Percentiles rank a stretch among this genome's conserved stretches.
Evolutionary conservation across 2,888 invertebrate species (phyloP).

Genomic region (Spialia ferax): DNA sequence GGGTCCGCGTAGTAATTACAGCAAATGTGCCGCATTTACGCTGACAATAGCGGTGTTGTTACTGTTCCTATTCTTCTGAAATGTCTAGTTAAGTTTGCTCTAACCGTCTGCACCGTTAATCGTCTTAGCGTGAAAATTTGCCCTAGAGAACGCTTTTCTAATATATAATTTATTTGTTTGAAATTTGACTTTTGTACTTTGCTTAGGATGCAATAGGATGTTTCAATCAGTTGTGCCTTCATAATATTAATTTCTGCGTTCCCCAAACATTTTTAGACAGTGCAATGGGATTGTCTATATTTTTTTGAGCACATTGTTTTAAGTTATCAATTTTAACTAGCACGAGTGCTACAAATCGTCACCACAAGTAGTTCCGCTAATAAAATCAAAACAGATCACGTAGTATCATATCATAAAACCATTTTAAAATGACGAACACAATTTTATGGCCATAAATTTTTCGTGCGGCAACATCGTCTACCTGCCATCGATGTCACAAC

Average conservation of each 20-base stretch:
- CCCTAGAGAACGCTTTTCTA: background rate
- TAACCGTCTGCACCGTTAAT: too few species aligned
- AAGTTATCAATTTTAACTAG: too few species aligned
- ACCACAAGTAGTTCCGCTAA: background rate
- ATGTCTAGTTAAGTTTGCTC: slow-evolving; percentile 49
- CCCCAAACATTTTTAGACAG: too few species aligned
- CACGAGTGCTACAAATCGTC: background rate
- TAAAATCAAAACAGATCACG: slow-evolving; percentile 13
- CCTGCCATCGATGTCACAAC: slow-evolving; percentile 60
- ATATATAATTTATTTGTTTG: background rate
- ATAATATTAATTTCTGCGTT: too few species aligned
- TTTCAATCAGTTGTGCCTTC: too few species aligned
- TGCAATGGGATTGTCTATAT: too few species aligned
- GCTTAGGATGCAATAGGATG: too few species aligned
- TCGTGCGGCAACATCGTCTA: slow-evolving; percentile 32
- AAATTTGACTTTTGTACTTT: too few species aligned
- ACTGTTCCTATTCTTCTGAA: slow-evolving; percentile 49
- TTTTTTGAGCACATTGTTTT: too few species aligned
- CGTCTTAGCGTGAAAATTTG: background rate
- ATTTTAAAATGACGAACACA: slow-evolving; percentile 29
- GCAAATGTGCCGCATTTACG: slow-evolving; percentile 76
- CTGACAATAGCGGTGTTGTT: slow-evolving; percentile 64
- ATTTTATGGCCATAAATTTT: slow-evolving; percentile 37
- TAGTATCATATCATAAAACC: slow-evolving; percentile 13
- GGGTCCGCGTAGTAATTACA: slow-evolving; percentile 77